Base-by-base conservation (phyloP, 2,888 invertebrate genomes). In the Oscheius myriophilus region DNA sequence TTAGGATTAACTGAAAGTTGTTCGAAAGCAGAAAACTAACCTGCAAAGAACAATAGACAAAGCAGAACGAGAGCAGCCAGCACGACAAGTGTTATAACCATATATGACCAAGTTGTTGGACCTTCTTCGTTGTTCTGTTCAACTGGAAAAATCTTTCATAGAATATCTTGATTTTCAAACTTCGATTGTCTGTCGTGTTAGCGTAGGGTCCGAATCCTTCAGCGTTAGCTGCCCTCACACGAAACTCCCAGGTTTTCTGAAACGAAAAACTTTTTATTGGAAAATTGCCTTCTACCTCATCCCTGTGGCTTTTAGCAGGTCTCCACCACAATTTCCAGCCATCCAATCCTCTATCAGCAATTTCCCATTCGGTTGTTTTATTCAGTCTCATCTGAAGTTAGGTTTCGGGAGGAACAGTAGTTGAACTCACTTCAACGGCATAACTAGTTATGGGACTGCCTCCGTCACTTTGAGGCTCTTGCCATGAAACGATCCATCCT, bases 171-270 rank as follows among this genome's bases (percentile, higher is more conserved):
- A 25, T 23, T 21, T 16, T 23, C 54, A 51, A 7, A 71, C 63
- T 25, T 45, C 55, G 16, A 55, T 39, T 16, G 23, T 57, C 41
- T 39, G 63, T 45, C 18, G 64, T 41, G 61, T 61, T 43, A 64
- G 76, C 84, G 59, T 84, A 85, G 1, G 79, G 70, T 7, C 85
- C 85, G 51, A 85, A 84, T n/a, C 85, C 85, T 68, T 86, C 85
- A 42, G 79, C 71, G 65, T 85, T 85, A 0, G 83, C 84, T 2
- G 85, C 85, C n/a, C 85, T 64, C 1, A 85, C 84, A 26, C 85
- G 77, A 63, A 81, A 84, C 54, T 84, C 80, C 41, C 73, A 78
- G 18, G 61, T 41, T 14, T 42, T 39, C 21, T 33, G 33, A 33
- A 33, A 33, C 33, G 12, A 16, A 43, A 43, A 43, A 43, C 45